These are phyloP conservation scores for Brevipalpus yothersi DNA, from an alignment of 1,140 invertebrate species.

Conservation along the genomic window DNA sequence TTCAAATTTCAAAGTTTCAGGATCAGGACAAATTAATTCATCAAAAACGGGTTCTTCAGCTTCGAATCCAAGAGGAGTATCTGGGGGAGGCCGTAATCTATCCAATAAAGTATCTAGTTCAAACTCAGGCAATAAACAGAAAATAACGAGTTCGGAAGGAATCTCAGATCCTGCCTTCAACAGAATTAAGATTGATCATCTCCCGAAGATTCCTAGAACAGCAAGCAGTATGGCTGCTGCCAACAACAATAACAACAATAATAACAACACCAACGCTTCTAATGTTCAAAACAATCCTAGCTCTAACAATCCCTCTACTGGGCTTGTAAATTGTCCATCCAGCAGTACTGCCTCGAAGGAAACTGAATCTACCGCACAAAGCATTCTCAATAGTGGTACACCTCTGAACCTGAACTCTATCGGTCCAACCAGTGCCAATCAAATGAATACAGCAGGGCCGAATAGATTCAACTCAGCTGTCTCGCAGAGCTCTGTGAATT, in stretches of 20 bases:
- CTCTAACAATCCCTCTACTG: background rate
- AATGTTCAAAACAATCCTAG: background rate
- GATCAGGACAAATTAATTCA: background rate
- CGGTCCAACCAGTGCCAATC: no score
- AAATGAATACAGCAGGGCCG: no score
- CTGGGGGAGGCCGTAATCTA: background rate
- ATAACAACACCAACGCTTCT: background rate
- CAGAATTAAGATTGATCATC: background rate
- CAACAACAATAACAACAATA: background rate
- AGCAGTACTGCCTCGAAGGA: no score
- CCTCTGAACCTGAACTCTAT: no score
- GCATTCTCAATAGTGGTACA: no score
- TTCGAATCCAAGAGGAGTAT: background rate
- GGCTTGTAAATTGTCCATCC: no score
- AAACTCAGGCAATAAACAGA: background rate
- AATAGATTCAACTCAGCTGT: no score
- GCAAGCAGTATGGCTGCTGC: background rate
- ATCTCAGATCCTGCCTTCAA: slow-evolving; percentile 1
- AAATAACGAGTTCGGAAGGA: background rate
- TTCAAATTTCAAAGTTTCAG: background rate
- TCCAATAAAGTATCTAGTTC: background rate
- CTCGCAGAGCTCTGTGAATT: no score
- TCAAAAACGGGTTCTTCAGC: background rate
- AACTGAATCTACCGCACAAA: no score
- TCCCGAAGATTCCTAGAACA: slow-evolving; percentile 1